Percentiles rank a stretch among this genome's conserved stretches.
These are phyloP conservation scores for Hoplias malabaricus DNA, from an alignment of 2,113 vertebrate genomes.

Conservation along the genomic window DNA sequence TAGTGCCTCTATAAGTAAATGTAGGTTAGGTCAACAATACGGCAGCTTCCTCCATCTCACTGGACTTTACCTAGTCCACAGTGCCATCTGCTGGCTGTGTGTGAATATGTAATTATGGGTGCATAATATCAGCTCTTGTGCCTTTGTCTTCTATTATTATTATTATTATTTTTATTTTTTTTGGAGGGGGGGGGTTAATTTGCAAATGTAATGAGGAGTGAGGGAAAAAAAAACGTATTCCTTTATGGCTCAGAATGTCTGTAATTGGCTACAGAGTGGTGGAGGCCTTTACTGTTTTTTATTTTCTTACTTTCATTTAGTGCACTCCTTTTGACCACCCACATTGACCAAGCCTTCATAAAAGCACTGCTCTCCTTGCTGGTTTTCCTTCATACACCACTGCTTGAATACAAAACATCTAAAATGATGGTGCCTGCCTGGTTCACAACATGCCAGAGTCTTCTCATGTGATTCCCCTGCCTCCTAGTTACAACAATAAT, in stretches of 20 bases:
- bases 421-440: background rate
- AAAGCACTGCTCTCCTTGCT: background rate
- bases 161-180: background rate
- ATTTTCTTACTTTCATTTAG: background rate
- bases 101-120: background rate
- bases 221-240: too few relatives aligned
- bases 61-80: background rate
- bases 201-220: too few relatives aligned
- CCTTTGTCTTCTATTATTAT: background rate
- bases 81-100: conserved; percentile 45
- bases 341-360: background rate
- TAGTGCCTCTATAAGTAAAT: conserved; percentile 40
- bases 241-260: too few relatives aligned
- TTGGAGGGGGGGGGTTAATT: too few relatives aligned
- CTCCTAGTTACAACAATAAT: background rate
- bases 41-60: background rate
- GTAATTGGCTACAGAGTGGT: too few relatives aligned
- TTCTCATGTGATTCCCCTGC: background rate
- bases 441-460: background rate
- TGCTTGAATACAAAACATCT: background rate
- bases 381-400: background rate
- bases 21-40: conserved; percentile 49
- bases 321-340: background rate
- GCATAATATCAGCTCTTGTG: background rate
- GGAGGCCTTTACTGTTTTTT: background rate